Evolutionary conservation across 2,888 invertebrate genomes (phyloP), one percentile per base, ranked within the genome.

Genomic region (Psylliodes chrysocephalus): DNA sequence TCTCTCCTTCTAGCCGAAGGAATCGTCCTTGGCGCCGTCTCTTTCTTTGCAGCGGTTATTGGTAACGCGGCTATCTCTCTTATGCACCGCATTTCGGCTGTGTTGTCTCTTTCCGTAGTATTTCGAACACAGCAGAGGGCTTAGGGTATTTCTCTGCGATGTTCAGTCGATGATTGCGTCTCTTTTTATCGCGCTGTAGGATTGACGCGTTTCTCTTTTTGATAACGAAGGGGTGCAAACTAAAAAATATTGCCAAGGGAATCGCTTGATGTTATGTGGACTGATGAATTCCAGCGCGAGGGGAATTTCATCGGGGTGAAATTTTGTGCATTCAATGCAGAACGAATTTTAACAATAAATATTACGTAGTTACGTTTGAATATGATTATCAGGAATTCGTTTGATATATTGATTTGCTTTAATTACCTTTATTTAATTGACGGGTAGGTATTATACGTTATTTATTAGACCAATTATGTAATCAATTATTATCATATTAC

Each of bases 181-280:
- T 64, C 63, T 52, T 40, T 68, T 54, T 46, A 19, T n/a, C 53
- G 56, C 64, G 44, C n/a, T 47, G 59, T 53, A 53, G 52, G 62
- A 17, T 35, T 14, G 33, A 14, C 51, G 40, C 15, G 52, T 46
- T 12, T 64, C 71, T 69, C 55, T 67, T 57, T 70, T 62, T 28
- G 17, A 63, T 64, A 44, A 59, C 65, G 67, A 67, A 71, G 72
- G 75, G 75, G 72, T 73, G 75, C 72, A 72, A 74, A 72, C 65
- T 72, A 71, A 74, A 75, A 75, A 75, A 75, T 73, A 72, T 69
- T 64, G 68, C 68, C 73, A 62, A 60, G 74, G 74, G 75, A 71
- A 63, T 69, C 60, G 68, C 49, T 63, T 64, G 66, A 68, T 68
- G 71, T 62, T 68, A 69, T 64, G 71, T 63, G 56, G 65, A 63